Conservation (phyloP, 2,113 vertebrate genomes). For the Channa maculata region DNA sequence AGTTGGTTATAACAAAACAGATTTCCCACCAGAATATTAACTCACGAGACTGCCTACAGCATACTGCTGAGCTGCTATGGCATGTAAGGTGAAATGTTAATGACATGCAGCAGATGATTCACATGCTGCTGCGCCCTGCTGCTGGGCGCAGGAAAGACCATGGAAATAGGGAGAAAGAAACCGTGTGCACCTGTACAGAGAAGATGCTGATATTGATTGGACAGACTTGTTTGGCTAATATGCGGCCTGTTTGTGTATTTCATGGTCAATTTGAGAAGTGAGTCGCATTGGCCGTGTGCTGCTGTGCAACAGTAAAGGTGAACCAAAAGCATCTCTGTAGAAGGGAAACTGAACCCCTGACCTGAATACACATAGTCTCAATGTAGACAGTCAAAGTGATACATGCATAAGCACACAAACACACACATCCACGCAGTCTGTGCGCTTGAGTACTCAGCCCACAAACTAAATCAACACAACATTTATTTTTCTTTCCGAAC, state of each 20-base stretch:
- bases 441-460: constrained; percentile 30
- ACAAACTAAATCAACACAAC: constrained; percentile 66
- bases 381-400: constrained; percentile 17
- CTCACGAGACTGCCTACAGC: neutral
- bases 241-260: constrained; percentile 28
- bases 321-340: constrained; percentile 26
- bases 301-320: constrained; percentile 32
- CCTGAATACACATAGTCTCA: constrained; percentile 30
- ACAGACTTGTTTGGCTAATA: constrained; percentile 32
- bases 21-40: constrained; percentile 18
- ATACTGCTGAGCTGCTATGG: neutral
- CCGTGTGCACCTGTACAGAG: constrained; percentile 9
- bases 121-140: constrained; percentile 61
- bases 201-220: constrained; percentile 26
- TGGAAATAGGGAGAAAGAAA: neutral
- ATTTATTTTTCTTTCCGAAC: constrained; percentile 60
- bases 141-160: constrained; percentile 40
- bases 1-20: constrained; percentile 3
- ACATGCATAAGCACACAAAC: constrained; percentile 12
- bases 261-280: constrained; percentile 34
- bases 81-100: constrained; percentile 13
- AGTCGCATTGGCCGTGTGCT: constrained; percentile 1
- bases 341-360: constrained; percentile 20
- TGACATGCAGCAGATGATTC: constrained; percentile 19
- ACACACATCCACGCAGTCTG: constrained; percentile 2